Conservation (phyloP, 2,888 invertebrate species). For the Diadegma fenestrale region DNA sequence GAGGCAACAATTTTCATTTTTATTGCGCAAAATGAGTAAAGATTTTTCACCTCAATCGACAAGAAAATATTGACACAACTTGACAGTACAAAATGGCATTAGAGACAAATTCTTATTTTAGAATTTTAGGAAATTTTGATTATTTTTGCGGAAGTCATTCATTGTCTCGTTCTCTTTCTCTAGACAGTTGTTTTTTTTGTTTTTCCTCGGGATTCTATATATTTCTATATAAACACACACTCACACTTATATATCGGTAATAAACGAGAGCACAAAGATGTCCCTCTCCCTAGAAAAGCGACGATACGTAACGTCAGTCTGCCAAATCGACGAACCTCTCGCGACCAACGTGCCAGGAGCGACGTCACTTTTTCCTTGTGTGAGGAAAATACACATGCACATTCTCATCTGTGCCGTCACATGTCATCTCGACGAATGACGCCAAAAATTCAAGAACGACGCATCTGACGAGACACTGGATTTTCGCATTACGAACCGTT, state of each 20-base stretch:
- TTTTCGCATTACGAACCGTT: not conserved
- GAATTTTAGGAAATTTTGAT: not conserved
- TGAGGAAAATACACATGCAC: not conserved
- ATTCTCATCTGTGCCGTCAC: not conserved
- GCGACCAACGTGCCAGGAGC: not conserved
- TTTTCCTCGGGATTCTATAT: not conserved
- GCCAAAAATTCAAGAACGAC: not conserved
- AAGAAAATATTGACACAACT: not conserved
- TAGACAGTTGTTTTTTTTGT: constrained; percentile 7
- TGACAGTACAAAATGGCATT: not conserved
- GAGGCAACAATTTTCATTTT: not conserved
- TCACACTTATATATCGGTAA: not conserved
- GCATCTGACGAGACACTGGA: constrained; percentile 1
- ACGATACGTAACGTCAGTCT: constrained; percentile 26
- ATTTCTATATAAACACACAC: not conserved
- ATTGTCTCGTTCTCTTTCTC: constrained; percentile 29
- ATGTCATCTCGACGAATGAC: constrained; percentile 28
- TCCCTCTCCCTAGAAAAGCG: constrained; percentile 29
- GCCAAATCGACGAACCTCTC: constrained; percentile 48
- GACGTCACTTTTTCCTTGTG: not conserved
- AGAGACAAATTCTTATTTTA: not conserved
- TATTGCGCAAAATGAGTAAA: not conserved
- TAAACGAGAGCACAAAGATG: constrained; percentile 32
- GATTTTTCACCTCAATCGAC: not conserved
- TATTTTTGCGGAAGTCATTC: constrained; percentile 41